Base-by-base conservation (phyloP, 2,797 vertebrate genomes). In the Intellagama lesueurii region DNA sequence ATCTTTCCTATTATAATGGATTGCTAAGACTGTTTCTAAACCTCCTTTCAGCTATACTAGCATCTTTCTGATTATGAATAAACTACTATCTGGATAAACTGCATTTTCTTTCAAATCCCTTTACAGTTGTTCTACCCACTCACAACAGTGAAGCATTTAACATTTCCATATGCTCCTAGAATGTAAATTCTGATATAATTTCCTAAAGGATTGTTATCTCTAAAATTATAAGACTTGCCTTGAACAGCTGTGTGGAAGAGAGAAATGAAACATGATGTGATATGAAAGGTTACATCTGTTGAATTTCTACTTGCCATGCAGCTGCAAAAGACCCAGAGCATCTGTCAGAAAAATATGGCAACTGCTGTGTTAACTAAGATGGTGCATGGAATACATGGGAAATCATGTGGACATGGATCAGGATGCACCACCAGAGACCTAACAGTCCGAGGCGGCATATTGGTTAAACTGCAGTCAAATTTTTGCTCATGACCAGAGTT, bases 1-100 rank as follows among this genome's bases (percentile, higher is more conserved):
- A 95, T 94, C 93, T 90, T 49, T 76, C 75, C 9, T 73, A n/a
- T 90, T 93, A 91, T 89, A 91, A 87, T 90, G 85, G 16, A 69
- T 32, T 87, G 66, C 69, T 93, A 77, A 91, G 92, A 89, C 66
- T 75, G 30, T 66, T 85, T 79, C 78, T 52, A 44, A 78, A 32
- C 60, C 52, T 77, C 73, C 30, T 60, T 94, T 88, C 86, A 92
- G 83, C 80, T 90, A 35, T 87, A 78, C 35, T 88, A 88, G 85
- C 81, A 92, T 90, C 76, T 64, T 3, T 89, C 83, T 0, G 4
- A 87, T 94, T 95, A 91, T 32, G n/a, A 85, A 94, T 87, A 77
- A 90, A 91, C 60, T 49, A 72, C 87, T 90, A 89, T 60, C 24
- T 85, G 88, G 81, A 79, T 86, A 93, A 86, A 85, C 44, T 81